phyloP scores from a whole-genome alignment of 1,140 invertebrate genomes.

The Bradysia coprophila region DNA sequence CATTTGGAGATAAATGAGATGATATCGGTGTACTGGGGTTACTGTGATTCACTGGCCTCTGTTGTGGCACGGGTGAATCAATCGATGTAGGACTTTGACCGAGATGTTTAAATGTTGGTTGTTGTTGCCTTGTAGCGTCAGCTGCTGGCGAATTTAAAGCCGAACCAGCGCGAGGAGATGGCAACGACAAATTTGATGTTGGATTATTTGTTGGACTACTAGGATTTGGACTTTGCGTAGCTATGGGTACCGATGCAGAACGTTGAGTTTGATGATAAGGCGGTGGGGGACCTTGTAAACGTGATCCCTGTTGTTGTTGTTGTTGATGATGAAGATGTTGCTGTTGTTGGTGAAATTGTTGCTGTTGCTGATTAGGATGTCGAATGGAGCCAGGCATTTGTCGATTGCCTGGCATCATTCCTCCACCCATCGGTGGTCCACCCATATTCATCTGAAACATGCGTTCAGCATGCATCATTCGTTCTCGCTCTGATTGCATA shows the following conservation, averaged over 20 bases:
- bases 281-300: conserved; percentile 53
- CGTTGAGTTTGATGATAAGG: conserved; percentile 65
- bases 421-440: conserved; percentile 9
- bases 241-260: conserved; percentile 68
- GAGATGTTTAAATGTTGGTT: conserved; percentile 26
- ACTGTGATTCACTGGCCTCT: conserved; percentile 21
- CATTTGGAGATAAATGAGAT: conserved; percentile 37
- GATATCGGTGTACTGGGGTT: conserved; percentile 51
- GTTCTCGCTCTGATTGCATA: conserved; percentile 4
- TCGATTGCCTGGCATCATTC: conserved; percentile 3
- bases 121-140: conserved; percentile 28
- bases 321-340: background rate
- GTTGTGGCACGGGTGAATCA: conserved; percentile 28
- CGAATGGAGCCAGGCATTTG: conserved; percentile 5
- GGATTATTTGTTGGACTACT: conserved; percentile 51
- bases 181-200: conserved; percentile 47
- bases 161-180: conserved; percentile 46
- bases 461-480: background rate
- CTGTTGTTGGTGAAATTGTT: background rate
- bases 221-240: conserved; percentile 48
- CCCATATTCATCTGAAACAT: no score
- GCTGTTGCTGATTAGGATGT: conserved; percentile 16
- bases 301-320: background rate
- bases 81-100: conserved; percentile 41
- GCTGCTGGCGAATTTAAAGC: conserved; percentile 41